Evolutionary conservation across 2,888 invertebrate species (phyloP), one percentile per base, ranked within the genome.

Genomic region (Nasonia oneida): DNA sequence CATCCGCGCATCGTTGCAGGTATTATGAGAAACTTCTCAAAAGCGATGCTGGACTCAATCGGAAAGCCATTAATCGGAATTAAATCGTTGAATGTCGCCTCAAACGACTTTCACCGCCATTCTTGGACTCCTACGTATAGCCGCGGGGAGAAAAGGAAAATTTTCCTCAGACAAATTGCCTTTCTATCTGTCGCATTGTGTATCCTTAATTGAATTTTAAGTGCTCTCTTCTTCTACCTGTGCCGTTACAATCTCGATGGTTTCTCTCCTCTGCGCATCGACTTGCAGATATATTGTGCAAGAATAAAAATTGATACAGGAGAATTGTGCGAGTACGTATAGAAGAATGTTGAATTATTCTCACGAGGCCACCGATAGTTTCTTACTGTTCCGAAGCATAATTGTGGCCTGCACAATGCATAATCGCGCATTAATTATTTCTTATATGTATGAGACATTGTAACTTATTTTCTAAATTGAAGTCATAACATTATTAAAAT

Each of bases 51-150:
- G 71, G 50, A 83, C 61, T 53, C 50, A 86, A 88, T 89, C 88
- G 88, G 83, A 89, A 89, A 89, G 87, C 86, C 82, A 90, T 89
- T 88, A 87, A 89, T 90, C 87, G 87, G 85, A 88, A 89, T 88
- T 88, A 88, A 87, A 85, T 83, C 84, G 81, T 79, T 83, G 85
- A 87, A 87, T 57, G 78, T 84, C 86, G 64, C 61, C 85, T 70
- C 80, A 87, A 84, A 83, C 87, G 85, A 88, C 90, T 89, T 90
- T 90, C 89, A 89, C 89, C 85, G 86, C 87, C 87, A 87, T 89
- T 88, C 88, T 87, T 33, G 78, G 78, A 84, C 76, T 83, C 80
- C 80, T 86, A 79, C 83, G 73, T 83, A 57, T n/a, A 70, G 39
- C 53, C 74, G 10, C 53, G 14, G 61, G 71, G 18, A 74, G 74